phyloP scores from a whole-genome alignment of 2,888 invertebrate genomes.

The Drosophila paramelanica region DNA sequence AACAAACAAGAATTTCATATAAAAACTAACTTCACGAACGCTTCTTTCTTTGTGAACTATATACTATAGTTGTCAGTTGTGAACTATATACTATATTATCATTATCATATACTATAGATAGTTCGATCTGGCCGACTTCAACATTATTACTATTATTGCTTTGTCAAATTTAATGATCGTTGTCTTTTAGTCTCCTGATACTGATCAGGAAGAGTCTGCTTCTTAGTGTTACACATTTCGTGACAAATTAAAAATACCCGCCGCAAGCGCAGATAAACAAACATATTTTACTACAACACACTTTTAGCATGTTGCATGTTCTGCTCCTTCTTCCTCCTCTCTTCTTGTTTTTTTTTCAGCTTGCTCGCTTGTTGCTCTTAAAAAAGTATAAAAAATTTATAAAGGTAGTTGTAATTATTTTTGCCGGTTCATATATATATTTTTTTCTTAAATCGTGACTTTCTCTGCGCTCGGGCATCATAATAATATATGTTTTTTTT shows the following conservation, averaged over 20 bases:
- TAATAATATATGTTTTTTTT: slow-evolving; percentile 46
- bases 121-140: too few species aligned
- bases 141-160: too few species aligned
- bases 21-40: too few species aligned
- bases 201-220: neutral
- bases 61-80: neutral
- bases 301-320: slow-evolving; percentile 50
- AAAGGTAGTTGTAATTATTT: slow-evolving; percentile 61
- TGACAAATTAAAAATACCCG: neutral
- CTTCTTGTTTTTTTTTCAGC: slow-evolving; percentile 3
- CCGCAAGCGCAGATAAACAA: slow-evolving; percentile 4
- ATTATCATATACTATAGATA: neutral
- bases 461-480: slow-evolving; percentile 50
- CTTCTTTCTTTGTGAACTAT: too few species aligned
- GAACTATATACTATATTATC: too few species aligned
- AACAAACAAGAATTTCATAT: too few species aligned
- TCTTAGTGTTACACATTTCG: neutral
- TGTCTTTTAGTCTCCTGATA: too few species aligned
- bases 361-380: slow-evolving; percentile 19
- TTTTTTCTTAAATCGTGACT: slow-evolving; percentile 55
- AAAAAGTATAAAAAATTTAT: slow-evolving; percentile 9
- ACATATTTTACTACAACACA: slow-evolving; percentile 52
- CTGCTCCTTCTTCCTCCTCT: slow-evolving; percentile 11
- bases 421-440: slow-evolving; percentile 41
- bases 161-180: too few species aligned